Conservation (phyloP, 2,888 invertebrate species). For the Crioceris asparagi region DNA sequence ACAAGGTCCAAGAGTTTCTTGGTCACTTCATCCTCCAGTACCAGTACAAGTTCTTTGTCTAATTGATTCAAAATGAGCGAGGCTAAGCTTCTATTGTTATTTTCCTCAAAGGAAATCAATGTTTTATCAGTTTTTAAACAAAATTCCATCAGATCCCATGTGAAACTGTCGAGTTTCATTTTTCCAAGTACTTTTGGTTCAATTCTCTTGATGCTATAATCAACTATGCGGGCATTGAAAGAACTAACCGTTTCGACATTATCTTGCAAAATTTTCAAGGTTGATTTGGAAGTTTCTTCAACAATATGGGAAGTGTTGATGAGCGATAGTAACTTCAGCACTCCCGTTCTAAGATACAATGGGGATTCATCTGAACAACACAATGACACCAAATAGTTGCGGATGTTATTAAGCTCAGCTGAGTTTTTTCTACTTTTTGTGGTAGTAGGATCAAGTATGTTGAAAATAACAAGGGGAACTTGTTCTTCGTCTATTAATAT, state of each 20-base stretch:
- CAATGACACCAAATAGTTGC: constrained; percentile 26
- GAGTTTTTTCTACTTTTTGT: constrained; percentile 24
- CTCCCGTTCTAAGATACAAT: constrained; percentile 34
- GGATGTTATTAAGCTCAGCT: constrained; percentile 27
- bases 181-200: constrained; percentile 21
- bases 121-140: constrained; percentile 45
- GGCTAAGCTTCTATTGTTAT: constrained; percentile 13
- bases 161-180: constrained; percentile 27
- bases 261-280: constrained; percentile 22
- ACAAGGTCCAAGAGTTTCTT: constrained; percentile 42
- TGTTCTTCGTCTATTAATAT: constrained; percentile 57
- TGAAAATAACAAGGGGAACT: constrained; percentile 50
- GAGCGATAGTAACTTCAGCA: constrained; percentile 33
- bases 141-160: constrained; percentile 49
- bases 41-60: constrained; percentile 44
- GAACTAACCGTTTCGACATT: constrained; percentile 14
- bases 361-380: constrained; percentile 38
- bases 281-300: constrained; percentile 23
- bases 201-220: constrained; percentile 24
- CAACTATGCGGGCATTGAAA: constrained; percentile 24
- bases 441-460: constrained; percentile 42
- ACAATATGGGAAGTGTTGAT: constrained; percentile 26
- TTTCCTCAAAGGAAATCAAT: constrained; percentile 9
- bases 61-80: constrained; percentile 17
- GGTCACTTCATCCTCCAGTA: constrained; percentile 41